These are phyloP conservation scores for Odobenus rosmarus DNA, from an alignment of 2,113 vertebrate genomes.

Conservation along the genomic window DNA sequence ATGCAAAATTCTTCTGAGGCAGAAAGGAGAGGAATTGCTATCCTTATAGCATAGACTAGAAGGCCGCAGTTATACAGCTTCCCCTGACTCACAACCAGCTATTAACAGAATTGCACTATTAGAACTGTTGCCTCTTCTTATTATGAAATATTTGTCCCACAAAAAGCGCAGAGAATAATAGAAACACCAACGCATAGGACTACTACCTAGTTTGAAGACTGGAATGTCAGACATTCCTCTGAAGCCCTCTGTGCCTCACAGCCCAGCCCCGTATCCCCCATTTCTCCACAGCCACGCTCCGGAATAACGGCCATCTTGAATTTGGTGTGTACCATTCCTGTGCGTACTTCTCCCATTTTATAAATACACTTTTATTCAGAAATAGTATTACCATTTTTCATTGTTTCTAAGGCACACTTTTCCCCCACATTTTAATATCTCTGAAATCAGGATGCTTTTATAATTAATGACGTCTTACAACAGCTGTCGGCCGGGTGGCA, in stretches of 20 bases:
- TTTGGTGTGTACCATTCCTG: background rate
- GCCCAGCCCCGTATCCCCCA: background rate
- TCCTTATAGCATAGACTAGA: background rate
- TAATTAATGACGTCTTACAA: background rate
- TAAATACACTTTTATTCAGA: background rate
- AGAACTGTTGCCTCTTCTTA: background rate
- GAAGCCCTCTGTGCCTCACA: rapidly evolving
- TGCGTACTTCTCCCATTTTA: background rate
- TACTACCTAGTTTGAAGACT: background rate
- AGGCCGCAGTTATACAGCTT: background rate
- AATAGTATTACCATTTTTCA: background rate
- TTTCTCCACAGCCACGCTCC: too few species aligned
- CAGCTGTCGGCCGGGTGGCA: background rate
- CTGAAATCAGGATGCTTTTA: background rate
- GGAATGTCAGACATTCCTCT: background rate
- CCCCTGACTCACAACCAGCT: background rate
- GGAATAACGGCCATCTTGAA: background rate
- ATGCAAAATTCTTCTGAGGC: background rate
- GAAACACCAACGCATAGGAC: background rate
- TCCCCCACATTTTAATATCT: background rate
- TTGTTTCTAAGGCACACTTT: background rate
- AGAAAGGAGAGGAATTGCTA: background rate
- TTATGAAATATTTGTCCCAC: background rate
- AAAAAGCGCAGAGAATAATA: background rate
- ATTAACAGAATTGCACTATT: background rate